Evolutionary conservation across 2,113 vertebrate genomes (phyloP).

Genomic region (Xenopus borealis): DNA sequence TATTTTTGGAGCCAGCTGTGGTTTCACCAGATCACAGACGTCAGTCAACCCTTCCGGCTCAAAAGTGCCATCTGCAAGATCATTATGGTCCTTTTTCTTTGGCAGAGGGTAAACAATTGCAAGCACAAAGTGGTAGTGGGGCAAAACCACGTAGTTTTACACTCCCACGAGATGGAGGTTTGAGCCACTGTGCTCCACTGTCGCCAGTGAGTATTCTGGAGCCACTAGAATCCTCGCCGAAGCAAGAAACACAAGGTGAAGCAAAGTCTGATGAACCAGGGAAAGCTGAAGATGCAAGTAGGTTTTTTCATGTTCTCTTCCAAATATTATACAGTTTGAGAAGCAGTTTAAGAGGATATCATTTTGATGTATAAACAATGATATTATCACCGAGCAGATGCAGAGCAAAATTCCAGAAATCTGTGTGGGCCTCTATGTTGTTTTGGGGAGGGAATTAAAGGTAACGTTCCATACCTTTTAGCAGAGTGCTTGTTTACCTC

Average conservation of each 20-base stretch:
- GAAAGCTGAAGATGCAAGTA: constrained; percentile 74
- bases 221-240: constrained; percentile 70
- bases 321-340: too few relatives aligned
- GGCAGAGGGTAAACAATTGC: constrained; percentile 72
- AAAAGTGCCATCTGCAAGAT: constrained; percentile 88
- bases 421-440: too few relatives aligned
- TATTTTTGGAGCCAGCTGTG: constrained; percentile 81
- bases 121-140: constrained; percentile 70
- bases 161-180: constrained; percentile 89
- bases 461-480: too few relatives aligned
- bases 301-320: constrained; percentile 53
- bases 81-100: constrained; percentile 89
- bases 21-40: constrained; percentile 81
- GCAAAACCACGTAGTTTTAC: constrained; percentile 93
- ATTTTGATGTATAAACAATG: too few relatives aligned
- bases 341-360: too few relatives aligned
- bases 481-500: too few relatives aligned
- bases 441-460: too few relatives aligned
- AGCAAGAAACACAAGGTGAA: constrained; percentile 68
- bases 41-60: constrained; percentile 92
- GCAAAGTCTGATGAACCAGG: constrained; percentile 68
- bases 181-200: constrained; percentile 83
- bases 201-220: constrained; percentile 72
- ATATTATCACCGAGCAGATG: too few relatives aligned
- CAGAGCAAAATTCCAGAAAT: too few relatives aligned